A percentile compares a stretch with the other conserved stretches of the same genome.
These are phyloP conservation scores for Rostrhamus sociabilis DNA, from an alignment of 2,797 vertebrate genomes.

Conservation along the genomic window DNA sequence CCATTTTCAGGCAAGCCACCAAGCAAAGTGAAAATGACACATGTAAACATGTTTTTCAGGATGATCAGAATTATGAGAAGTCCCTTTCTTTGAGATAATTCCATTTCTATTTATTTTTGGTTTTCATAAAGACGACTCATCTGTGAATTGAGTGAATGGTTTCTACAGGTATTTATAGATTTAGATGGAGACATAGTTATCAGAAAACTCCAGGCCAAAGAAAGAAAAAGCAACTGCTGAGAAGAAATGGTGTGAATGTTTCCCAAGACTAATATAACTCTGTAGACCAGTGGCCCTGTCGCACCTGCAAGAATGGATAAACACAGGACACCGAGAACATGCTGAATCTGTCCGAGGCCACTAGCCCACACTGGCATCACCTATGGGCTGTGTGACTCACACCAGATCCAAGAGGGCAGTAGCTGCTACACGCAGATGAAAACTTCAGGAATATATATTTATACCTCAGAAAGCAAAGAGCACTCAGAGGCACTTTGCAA, in stretches of 20 bases:
- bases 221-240: background rate
- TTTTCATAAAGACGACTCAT: background rate
- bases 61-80: background rate
- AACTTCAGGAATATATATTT: background rate
- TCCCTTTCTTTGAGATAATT: background rate
- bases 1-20: background rate
- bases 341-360: background rate
- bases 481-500: background rate
- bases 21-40: background rate
- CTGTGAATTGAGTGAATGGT: background rate
- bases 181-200: background rate
- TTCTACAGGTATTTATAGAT: background rate
- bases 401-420: background rate
- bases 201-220: background rate
- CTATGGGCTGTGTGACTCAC: background rate
- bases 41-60: background rate
- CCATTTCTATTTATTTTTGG: background rate
- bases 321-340: background rate
- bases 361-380: background rate
- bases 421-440: background rate
- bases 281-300: background rate
- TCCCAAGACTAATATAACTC: background rate
- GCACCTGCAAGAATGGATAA: background rate
- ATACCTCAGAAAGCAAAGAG: background rate
- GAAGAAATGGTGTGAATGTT: background rate